These are phyloP conservation scores for Heliconius cydno DNA, from an alignment of 2,888 invertebrate species.

Conservation along the genomic window DNA sequence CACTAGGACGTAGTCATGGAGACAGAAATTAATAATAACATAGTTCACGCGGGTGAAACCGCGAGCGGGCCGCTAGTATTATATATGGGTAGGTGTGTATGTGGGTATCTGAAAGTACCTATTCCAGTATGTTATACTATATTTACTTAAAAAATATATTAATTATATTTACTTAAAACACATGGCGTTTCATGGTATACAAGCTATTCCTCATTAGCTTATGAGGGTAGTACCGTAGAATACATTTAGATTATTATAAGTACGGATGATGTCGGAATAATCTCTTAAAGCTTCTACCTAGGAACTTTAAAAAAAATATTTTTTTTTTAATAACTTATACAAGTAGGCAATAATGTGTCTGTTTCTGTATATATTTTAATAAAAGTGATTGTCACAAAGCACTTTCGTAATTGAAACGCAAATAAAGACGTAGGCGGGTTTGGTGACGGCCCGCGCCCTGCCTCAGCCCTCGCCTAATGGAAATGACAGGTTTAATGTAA, in stretches of 20 bases:
- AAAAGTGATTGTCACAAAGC: constrained; percentile 46
- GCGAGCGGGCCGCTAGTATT: no score
- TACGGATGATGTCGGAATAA: not conserved
- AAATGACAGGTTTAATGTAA: constrained; percentile 79
- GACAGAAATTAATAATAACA: no score
- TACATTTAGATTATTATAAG: not conserved
- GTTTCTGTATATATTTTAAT: constrained; percentile 28
- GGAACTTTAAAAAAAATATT: not conserved
- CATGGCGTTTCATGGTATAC: not conserved
- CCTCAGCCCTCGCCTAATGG: constrained; percentile 65
- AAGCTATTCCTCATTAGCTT: not conserved
- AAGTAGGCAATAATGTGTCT: constrained; percentile 36
- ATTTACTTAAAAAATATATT: not conserved
- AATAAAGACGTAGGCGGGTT: constrained; percentile 59
- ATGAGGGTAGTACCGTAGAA: not conserved
- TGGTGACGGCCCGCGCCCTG: constrained; percentile 67
- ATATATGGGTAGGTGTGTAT: no score
- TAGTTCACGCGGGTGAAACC: no score
- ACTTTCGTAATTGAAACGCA: constrained; percentile 65
- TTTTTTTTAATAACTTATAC: constrained; percentile 34
- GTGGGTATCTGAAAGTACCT: not conserved
- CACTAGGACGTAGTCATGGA: no score
- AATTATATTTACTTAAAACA: not conserved
- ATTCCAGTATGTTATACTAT: not conserved
- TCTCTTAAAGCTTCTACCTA: not conserved